phyloP scores from a whole-genome alignment of 2,113 vertebrate genomes.

The Cathartes aura region DNA sequence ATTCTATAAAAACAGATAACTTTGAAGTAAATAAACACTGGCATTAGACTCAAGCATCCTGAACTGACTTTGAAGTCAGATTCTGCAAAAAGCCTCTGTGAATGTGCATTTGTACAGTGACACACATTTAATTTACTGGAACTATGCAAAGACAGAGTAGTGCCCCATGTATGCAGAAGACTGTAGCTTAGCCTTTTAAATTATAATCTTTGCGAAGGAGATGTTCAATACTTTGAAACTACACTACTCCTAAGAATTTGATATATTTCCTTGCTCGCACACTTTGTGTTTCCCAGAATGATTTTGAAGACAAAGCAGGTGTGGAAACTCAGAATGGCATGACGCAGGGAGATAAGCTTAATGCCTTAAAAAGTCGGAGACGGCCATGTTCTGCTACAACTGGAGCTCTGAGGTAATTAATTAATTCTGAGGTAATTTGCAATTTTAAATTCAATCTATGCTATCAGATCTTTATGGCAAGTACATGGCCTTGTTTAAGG shows the following conservation, averaged over 20 bases:
- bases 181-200: background rate
- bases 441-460: background rate
- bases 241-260: background rate
- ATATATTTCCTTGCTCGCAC: background rate
- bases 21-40: background rate
- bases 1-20: background rate
- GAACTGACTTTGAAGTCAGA: background rate
- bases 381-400: constrained; percentile 80
- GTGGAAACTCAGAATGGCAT: constrained; percentile 71
- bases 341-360: constrained; percentile 96
- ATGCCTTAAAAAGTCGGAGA: constrained; percentile 91
- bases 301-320: constrained; percentile 74
- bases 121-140: background rate
- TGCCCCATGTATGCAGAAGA: background rate
- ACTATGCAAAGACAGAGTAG: too few relatives aligned
- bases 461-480: background rate
- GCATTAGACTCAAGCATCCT: background rate
- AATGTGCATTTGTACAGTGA: background rate
- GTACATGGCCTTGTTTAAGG: background rate
- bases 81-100: background rate
- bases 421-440: constrained; percentile 69
- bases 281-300: constrained; percentile 72
- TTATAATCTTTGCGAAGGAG: background rate
- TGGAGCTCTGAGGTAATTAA: constrained; percentile 83
- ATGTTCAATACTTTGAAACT: background rate